Evolutionary conservation across 2,113 vertebrate genomes (phyloP).

Genomic region (Trochalopteron elliotii): DNA sequence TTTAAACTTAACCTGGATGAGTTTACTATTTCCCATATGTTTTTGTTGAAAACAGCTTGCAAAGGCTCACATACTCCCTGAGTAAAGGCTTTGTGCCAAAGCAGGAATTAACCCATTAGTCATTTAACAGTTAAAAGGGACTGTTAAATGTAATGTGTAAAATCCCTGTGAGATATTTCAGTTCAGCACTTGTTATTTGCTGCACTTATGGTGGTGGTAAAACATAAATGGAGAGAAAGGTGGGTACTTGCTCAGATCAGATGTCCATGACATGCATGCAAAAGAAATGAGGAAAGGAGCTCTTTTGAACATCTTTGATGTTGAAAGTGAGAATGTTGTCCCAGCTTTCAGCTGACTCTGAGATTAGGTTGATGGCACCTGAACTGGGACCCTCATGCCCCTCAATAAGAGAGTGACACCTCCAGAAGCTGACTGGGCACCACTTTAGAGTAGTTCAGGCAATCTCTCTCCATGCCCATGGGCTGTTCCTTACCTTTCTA

Average conservation of each 20-base stretch:
- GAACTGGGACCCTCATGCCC: background rate
- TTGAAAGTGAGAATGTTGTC: background rate
- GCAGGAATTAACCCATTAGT: conserved; percentile 25
- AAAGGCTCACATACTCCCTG: background rate
- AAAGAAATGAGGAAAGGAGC: background rate
- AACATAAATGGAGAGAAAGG: background rate
- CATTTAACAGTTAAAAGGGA: conserved; percentile 37
- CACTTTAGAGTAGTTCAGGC: background rate
- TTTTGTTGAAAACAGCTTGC: conserved; percentile 43
- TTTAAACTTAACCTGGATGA: conserved; percentile 21
- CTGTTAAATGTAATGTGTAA: background rate
- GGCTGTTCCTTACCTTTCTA: background rate
- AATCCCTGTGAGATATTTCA: background rate
- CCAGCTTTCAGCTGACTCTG: background rate
- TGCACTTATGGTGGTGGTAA: background rate
- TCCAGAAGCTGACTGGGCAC: background rate
- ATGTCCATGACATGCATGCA: background rate
- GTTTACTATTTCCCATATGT: conserved; percentile 25
- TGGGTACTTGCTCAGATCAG: background rate
- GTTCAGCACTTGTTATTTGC: background rate
- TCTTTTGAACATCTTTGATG: background rate
- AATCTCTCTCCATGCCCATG: rapidly evolving
- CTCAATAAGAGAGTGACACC: background rate
- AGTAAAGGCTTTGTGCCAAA: conserved; percentile 16
- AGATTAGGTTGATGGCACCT: background rate